phyloP scores from a whole-genome alignment of 2,797 vertebrate species.

The Diglossa cyanea region DNA sequence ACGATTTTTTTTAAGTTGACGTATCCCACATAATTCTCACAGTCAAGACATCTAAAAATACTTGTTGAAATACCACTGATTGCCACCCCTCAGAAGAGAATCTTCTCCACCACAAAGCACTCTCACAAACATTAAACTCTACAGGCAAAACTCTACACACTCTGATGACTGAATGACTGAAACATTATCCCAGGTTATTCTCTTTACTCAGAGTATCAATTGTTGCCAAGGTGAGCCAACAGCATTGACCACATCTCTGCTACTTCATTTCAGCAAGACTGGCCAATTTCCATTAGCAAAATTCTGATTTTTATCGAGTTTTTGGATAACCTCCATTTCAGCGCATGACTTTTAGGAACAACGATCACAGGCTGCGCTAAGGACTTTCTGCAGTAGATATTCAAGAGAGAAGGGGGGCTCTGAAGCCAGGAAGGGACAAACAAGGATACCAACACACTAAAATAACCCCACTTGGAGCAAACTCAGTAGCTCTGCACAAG shows the following conservation, averaged over 20 bases:
- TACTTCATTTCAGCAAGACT: neutral
- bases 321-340: slow-evolving; percentile 17
- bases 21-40: neutral
- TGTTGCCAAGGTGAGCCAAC: neutral
- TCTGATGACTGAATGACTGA: neutral
- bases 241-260: neutral
- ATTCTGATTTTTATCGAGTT: neutral
- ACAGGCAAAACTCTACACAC: fast-evolving
- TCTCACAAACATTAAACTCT: neutral
- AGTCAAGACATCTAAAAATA: slow-evolving; percentile 5
- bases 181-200: neutral
- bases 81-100: neutral
- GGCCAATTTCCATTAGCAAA: slow-evolving; percentile 8
- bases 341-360: neutral
- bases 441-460: neutral
- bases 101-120: neutral
- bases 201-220: neutral
- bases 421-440: neutral
- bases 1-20: neutral
- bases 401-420: neutral
- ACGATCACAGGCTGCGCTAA: neutral
- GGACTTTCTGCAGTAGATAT: neutral
- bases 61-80: neutral
- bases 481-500: neutral
- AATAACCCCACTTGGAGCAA: neutral